phyloP scores from a whole-genome alignment of 1,140 invertebrate genomes.

The Hirudo medicinalis region DNA sequence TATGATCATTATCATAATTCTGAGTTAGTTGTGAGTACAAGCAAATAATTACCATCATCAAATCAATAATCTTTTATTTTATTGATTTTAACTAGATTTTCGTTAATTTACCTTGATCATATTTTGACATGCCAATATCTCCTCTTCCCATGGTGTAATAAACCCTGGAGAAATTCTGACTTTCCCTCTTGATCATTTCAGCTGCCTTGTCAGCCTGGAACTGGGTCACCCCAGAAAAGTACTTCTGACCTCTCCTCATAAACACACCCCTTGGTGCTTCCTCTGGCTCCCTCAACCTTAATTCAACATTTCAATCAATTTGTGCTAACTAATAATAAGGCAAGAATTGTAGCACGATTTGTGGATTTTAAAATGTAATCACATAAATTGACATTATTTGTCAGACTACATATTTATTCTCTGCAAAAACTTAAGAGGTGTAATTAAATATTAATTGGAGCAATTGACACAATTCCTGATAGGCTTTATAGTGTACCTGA shows the following conservation, averaged over 20 bases:
- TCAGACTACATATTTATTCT: neutral
- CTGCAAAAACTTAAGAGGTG: neutral
- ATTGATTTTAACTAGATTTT: no score
- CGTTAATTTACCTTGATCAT: no score
- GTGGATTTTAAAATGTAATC: neutral
- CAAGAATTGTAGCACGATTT: no score
- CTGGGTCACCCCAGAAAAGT: slow-evolving; percentile 86
- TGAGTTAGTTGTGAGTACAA: no score
- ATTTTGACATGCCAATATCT: neutral
- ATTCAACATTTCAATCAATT: slow-evolving; percentile 13
- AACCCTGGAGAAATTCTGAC: slow-evolving; percentile 68
- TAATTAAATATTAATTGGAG: neutral
- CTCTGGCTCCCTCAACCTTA: slow-evolving; percentile 80
- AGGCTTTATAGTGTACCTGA: slow-evolving; percentile 55
- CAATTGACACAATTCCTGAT: neutral
- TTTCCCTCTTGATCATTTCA: slow-evolving; percentile 62
- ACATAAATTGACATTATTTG: neutral
- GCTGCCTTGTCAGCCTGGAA: slow-evolving; percentile 75
- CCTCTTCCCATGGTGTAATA: slow-evolving; percentile 16
- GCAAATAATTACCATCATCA: no score
- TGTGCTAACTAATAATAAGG: no score
- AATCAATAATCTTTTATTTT: no score
- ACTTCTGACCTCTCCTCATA: neutral
- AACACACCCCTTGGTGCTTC: slow-evolving; percentile 49
- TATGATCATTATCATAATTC: no score